These are phyloP conservation scores for Sylvicapra grimmia DNA, from an alignment of 2,113 vertebrate genomes.

Conservation along the genomic window DNA sequence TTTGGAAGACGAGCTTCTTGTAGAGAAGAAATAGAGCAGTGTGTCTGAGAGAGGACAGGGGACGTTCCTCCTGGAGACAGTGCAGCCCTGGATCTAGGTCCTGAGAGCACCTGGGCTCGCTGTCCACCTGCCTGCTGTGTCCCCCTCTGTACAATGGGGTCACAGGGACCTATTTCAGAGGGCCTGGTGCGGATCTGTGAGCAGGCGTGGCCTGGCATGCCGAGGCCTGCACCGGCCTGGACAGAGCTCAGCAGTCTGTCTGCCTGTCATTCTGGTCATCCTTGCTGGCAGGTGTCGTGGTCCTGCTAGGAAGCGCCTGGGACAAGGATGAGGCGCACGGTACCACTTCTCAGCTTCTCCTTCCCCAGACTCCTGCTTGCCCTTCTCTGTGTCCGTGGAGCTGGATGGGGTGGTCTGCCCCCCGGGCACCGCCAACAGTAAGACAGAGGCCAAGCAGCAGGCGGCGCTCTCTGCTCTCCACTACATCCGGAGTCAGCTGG, in stretches of 20 bases:
- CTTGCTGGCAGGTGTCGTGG: background rate
- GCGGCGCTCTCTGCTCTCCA: background rate
- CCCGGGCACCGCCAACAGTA: background rate
- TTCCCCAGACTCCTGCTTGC: slow-evolving; percentile 22
- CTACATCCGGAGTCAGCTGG: slow-evolving; percentile 6
- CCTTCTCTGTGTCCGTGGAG: slow-evolving; percentile 15
- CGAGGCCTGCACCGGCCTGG: rapidly evolving
- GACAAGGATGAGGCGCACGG: rapidly evolving
- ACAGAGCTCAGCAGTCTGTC: background rate
- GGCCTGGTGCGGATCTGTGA: no score
- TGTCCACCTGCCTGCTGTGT: background rate
- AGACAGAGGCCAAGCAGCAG: slow-evolving; percentile 42
- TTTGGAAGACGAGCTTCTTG: background rate
- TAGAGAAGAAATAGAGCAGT: background rate
- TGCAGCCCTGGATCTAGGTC: background rate
- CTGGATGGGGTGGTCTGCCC: slow-evolving; percentile 54
- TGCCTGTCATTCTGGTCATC: background rate
- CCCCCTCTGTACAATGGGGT: background rate
- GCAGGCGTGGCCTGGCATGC: rapidly evolving
- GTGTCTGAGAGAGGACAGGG: background rate
- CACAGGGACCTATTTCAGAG: background rate
- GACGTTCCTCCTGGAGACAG: background rate
- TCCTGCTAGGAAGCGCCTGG: background rate
- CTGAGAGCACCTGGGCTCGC: background rate
- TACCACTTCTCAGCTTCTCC: background rate